Conservation (phyloP, 2,113 vertebrate genomes). For the Fregata magnificens region DNA sequence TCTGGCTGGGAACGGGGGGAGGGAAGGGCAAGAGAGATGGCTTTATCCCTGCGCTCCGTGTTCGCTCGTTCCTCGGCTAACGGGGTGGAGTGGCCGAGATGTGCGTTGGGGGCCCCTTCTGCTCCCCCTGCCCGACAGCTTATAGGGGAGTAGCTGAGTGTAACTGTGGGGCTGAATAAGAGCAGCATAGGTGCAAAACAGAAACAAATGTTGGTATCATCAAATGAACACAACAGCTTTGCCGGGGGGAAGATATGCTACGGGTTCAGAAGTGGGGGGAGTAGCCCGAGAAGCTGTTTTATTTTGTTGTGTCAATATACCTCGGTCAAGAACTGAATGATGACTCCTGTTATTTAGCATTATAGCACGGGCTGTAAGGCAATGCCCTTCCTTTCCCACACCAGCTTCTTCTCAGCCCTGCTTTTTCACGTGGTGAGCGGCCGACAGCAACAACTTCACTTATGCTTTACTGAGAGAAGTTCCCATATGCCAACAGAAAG, state of each 20-base stretch:
- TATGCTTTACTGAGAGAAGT: not conserved
- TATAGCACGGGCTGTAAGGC: not conserved
- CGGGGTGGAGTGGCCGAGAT: accelerated
- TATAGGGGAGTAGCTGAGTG: not conserved
- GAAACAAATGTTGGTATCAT: not conserved
- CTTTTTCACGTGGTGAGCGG: accelerated
- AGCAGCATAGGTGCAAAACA: not conserved
- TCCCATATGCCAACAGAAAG: not conserved
- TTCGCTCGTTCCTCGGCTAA: accelerated
- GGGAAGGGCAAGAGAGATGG: not conserved
- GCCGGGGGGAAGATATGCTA: accelerated
- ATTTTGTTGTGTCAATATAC: not conserved
- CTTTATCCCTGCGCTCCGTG: accelerated
- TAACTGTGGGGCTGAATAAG: not conserved
- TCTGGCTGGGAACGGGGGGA: not conserved
- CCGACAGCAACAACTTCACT: accelerated
- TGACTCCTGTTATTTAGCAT: not conserved
- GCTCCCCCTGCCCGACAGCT: not conserved
- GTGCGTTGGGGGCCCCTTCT: not conserved
- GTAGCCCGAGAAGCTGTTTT: not conserved
- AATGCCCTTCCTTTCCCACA: not conserved
- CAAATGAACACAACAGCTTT: not conserved
- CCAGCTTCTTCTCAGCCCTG: not conserved
- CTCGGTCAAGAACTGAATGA: not conserved
- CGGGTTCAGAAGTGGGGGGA: not conserved